Evolutionary conservation across 2,797 vertebrate species (phyloP), one percentile per base, ranked within the genome.

Genomic region (Acipenser oxyrinchus): DNA sequence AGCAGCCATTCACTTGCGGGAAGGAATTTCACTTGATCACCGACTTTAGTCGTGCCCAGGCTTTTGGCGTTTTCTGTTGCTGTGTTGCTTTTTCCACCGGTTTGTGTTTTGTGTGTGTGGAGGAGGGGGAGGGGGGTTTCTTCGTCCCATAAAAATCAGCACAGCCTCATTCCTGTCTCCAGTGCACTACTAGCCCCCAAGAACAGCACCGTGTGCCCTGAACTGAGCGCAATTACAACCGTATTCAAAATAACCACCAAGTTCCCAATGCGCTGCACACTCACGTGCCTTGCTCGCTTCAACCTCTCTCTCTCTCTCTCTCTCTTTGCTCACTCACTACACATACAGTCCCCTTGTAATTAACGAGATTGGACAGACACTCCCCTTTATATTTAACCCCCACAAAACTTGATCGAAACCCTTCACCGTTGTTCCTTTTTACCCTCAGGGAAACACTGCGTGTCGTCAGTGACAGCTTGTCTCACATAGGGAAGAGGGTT

Each of bases 191-290:
- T 59, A 69, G 68, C 65, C 49, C 57, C 66, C 61, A 57, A 62
- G 53, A 62, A 64, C 63, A 10, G 69, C 49, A 5, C 60, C 67
- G 72, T 55, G 73, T 63, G 18, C 62, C 59, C 50, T 61, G 53
- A 68, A 48, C 70, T 37, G 23, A 37, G 23, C 23, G 23, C 23
- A 37, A 37, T 37, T 2, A 37, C 23, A 37, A 37, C 23, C 63
- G 67, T 63, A 74, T 62, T 71, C 66, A 68, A 73, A 77, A 49
- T 67, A 61, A 69, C 68, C 71, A 63, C 37, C 66, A 72, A 75
- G 66, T 75, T 71, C 71, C 63, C 73, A 67, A 64, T 60, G 62
- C 67, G 69, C 63, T 48, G n/a, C 10, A 8, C 68, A 69, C 64
- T n/a, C 60, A 37, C 2, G 23, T 37, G 23, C 48, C 51, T 64